Conservation (phyloP, 1,140 invertebrate genomes). For the Tenebrio molitor region DNA sequence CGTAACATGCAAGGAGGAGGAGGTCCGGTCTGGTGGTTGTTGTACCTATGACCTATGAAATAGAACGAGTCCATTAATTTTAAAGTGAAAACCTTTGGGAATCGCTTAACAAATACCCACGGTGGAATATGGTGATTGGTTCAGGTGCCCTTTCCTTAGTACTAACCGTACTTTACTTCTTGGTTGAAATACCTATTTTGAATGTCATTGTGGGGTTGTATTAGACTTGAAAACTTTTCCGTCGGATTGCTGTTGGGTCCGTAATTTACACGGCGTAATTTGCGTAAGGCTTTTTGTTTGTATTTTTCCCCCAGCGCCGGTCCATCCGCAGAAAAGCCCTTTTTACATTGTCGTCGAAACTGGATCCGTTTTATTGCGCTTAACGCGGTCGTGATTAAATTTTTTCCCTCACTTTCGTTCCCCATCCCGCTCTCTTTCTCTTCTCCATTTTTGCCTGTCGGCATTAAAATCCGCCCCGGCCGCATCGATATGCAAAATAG, state of each 20-base stretch:
- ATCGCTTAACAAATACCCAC: too few relatives aligned
- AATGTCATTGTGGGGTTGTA: too few relatives aligned
- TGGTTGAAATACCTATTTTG: too few relatives aligned
- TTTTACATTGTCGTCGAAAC: not conserved
- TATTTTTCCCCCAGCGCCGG: conserved; percentile 2
- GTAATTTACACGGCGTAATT: conserved; percentile 1
- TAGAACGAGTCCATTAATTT: too few relatives aligned
- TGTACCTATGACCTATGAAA: too few relatives aligned
- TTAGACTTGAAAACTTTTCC: not conserved
- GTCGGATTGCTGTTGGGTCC: not conserved
- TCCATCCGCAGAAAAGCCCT: too few relatives aligned
- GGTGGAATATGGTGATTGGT: too few relatives aligned
- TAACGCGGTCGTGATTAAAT: conserved; percentile 30
- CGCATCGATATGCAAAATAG: conserved; percentile 40
- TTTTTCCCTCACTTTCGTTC: conserved; percentile 3
- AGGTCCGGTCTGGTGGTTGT: too few relatives aligned
- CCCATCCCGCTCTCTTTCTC: conserved; percentile 5
- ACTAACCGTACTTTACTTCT: too few relatives aligned
- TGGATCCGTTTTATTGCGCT: conserved; percentile 14
- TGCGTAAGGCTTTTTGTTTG: conserved; percentile 4
- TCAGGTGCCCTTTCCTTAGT: too few relatives aligned
- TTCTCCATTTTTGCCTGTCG: not conserved
- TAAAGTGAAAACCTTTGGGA: too few relatives aligned
- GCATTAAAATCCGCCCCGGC: conserved; percentile 29
- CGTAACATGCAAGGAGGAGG: too few relatives aligned